A percentile compares a stretch with the other conserved stretches of the same genome.
Conservation (phyloP, 2,888 invertebrate genomes). For the Athripsodes cinereus region DNA sequence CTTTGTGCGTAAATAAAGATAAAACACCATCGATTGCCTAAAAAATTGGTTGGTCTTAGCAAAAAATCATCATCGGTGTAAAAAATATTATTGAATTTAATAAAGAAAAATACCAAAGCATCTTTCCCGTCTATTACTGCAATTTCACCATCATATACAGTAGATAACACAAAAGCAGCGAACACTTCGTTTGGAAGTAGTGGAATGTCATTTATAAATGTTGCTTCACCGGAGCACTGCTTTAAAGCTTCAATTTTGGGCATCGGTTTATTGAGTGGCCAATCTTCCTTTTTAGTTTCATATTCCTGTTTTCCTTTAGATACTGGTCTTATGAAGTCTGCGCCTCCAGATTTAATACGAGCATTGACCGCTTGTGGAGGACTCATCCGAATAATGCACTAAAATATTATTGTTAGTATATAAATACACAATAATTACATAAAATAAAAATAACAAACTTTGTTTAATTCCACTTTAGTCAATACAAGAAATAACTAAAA, state of each 20-base stretch:
- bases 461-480: too few relatives aligned
- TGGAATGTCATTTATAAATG: conserved; percentile 58
- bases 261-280: conserved; percentile 63
- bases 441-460: too few relatives aligned
- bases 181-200: conserved; percentile 54
- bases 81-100: not conserved
- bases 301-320: conserved; percentile 58
- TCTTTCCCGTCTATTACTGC: conserved; percentile 44
- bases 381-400: conserved; percentile 51
- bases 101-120: conserved; percentile 43
- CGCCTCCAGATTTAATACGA: conserved; percentile 48
- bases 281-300: conserved; percentile 57
- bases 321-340: conserved; percentile 49
- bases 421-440: too few relatives aligned
- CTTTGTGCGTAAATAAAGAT: conserved; percentile 56
- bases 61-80: not conserved
- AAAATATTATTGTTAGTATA: conserved; percentile 18
- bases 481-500: too few relatives aligned
- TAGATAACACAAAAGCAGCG: conserved; percentile 57
- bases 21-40: conserved; percentile 62
- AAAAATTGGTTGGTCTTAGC: conserved; percentile 27
- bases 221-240: conserved; percentile 62
- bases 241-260: conserved; percentile 57
- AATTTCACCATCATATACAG: conserved; percentile 51
- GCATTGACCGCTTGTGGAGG: conserved; percentile 39